Conservation (phyloP, 35 echinoderm and acorn worm species). For the Diadema setosum region DNA sequence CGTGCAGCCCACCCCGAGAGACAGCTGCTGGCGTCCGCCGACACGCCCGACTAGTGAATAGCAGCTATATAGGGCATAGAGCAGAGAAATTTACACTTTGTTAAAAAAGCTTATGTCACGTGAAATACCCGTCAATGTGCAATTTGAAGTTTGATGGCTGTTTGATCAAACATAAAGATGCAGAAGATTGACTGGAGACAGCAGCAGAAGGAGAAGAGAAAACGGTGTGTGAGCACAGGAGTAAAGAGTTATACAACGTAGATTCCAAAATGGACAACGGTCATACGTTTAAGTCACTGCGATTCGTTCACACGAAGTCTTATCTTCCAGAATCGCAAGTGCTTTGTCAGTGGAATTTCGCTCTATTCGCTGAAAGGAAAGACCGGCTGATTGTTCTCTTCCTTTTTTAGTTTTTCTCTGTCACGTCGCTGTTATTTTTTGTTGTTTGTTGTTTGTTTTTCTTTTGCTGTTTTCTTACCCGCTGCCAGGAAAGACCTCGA, state of each 20-base stretch:
- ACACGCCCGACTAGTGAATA: slow-evolving; percentile 65
- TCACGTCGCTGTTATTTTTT: too few species aligned
- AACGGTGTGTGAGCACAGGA: not conserved
- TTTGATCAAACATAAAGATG: not conserved
- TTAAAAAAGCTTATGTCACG: not conserved
- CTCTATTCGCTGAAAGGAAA: too few species aligned
- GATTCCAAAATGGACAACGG: not conserved
- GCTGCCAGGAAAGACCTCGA: slow-evolving; percentile 68
- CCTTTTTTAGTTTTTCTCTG: too few species aligned
- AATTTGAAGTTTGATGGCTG: too few species aligned
- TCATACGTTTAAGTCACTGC: not conserved
- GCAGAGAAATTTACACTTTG: not conserved
- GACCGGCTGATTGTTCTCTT: too few species aligned
- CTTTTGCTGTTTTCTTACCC: slow-evolving; percentile 68
- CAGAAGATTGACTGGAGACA: not conserved
- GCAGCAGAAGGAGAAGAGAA: not conserved
- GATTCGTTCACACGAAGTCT: not conserved
- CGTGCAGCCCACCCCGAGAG: slow-evolving; percentile 59
- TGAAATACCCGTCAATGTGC: not conserved
- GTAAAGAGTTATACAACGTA: not conserved
- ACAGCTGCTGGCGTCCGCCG: slow-evolving; percentile 77
- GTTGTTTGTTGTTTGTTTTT: too few species aligned
- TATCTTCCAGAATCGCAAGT: too few species aligned
- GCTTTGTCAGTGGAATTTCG: too few species aligned
- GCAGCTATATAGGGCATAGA: slow-evolving; percentile 30